Evolutionary conservation across 2,888 invertebrate genomes (phyloP), one percentile per base, ranked within the genome.

Genomic region (Acronicta leporina): DNA sequence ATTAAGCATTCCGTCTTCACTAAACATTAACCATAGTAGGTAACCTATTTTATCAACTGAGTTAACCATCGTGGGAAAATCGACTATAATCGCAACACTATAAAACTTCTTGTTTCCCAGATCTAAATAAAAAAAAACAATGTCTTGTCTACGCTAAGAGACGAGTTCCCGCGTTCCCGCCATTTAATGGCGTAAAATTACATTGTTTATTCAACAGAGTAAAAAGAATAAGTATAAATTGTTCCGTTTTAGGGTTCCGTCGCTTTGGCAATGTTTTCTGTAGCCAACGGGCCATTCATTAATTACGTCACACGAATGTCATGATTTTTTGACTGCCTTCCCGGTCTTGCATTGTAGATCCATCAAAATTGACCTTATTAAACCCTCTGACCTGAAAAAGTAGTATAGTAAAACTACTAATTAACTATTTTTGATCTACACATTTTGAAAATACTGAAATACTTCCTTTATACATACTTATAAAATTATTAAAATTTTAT

Each of bases 61-160:
- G 9, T n/a, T 35, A 63, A 59, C 33, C 48, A 62, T 53, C 71
- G 71, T 66, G 66, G 40, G 62, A 71, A 66, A 41, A 70, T 70
- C 55, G 38, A 44, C 43, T 53, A 25, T 25, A 42, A 38, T 65
- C 43, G 35, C 46, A 65, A 47, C 52, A 70, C 55, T 56, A 43
- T 27, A 50, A 43, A 20, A 40, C 16, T 44, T 52, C 49, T 48
- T 9, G 25, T 54, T 64, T 58, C 63, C 16, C 53, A 59, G 59
- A 68, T 51, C 47, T 43, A 64, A 57, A 57, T 27, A 20, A 50
- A 53, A 20, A 20, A 16, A 46, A 68, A 46, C 14, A 57, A 47
- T 41, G 58, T 59, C 53, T 64, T 69, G 68, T 64, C 51, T 69
- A 52, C 15, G 47, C 5, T 43, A 38, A 43, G 11, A 46, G 11